Conservation (phyloP, 92 coral and sea anemone species). For the Pocillopora meandrina region DNA sequence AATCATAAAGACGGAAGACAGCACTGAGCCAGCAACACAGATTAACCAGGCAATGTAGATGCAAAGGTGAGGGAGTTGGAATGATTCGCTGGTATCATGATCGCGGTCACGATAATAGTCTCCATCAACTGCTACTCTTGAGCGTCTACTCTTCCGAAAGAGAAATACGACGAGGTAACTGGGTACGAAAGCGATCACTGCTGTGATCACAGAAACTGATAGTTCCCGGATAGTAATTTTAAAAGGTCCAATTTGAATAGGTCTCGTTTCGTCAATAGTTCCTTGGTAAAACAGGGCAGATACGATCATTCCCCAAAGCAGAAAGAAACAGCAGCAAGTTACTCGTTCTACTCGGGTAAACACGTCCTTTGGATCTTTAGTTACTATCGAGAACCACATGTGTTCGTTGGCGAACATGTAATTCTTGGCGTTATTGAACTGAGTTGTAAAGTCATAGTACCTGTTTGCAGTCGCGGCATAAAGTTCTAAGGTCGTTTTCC, state of each 20-base stretch:
- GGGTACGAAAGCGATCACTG: slow-evolving; percentile 21
- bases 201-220: slow-evolving; percentile 3
- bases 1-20: slow-evolving; percentile 27
- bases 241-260: slow-evolving; percentile 64
- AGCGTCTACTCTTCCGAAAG: slow-evolving; percentile 25
- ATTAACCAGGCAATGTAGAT: slow-evolving; percentile 51
- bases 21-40: slow-evolving; percentile 31
- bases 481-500: slow-evolving; percentile 40
- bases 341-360: slow-evolving; percentile 80
- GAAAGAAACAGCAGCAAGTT: slow-evolving; percentile 67
- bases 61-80: slow-evolving; percentile 15
- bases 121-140: background rate
- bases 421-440: slow-evolving; percentile 46
- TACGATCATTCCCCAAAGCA: slow-evolving; percentile 64
- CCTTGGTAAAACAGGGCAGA: slow-evolving; percentile 67
- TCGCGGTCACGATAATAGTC: background rate
- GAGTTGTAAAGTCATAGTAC: slow-evolving; percentile 40
- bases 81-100: background rate
- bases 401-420: slow-evolving; percentile 64
- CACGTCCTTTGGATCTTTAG: slow-evolving; percentile 59
- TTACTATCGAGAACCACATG: slow-evolving; percentile 68
- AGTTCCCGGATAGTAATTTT: slow-evolving; percentile 30
- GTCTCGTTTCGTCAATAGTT: slow-evolving; percentile 31
- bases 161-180: slow-evolving; percentile 18
- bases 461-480: slow-evolving; percentile 33